Base-by-base conservation (phyloP, 1,140 invertebrate species). In the Araneus ventricosus region DNA sequence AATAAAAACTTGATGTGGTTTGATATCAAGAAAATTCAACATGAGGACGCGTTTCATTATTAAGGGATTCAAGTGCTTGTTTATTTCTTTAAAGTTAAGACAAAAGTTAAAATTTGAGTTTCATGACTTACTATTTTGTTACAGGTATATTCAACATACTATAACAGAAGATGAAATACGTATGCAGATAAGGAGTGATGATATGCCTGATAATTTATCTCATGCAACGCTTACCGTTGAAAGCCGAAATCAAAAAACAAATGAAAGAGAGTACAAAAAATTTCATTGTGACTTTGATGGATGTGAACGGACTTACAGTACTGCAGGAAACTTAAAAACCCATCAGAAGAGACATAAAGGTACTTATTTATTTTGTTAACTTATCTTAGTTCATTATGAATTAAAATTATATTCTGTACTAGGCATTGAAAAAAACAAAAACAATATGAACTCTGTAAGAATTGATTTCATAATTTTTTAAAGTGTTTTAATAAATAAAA, bases 331-430 rank as follows among this genome's bases (percentile, higher is more conserved):
- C 96, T 96, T 99, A 86, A 97, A 98, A 95, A 99, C 98, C 87
- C 99, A 99, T 96, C 97, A 98, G 96, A 99, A 99, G 96, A 99
- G 98, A 92, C 98, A 99, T 95, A 98, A 97, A 97, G 98, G 98
- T 99, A 88, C 63, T 14, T 17, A 14, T 52, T 52, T 52, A 52
- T 4, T 52, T 52, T 17, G 10, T 52, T 14, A 14, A 52, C 10
- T 14, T 52, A 52, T 52, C 5, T 52, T 52, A 14, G 10, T 14
- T 14, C 17, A 14, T 52, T 52, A 52, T 52, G 10, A 52, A 17
- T 17, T 52, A 52, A 52, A 52, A 52, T 14, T 52, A 52, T 45
- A 8, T 45, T 52, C 17, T 52, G n/a, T n/a, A n/a, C n/a, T n/a
- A 3, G 17, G 0, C 6, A 41, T 45, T 45, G 10, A 14, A 14